Conservation (phyloP, 2,113 vertebrate genomes). For the Sciurus niger region DNA sequence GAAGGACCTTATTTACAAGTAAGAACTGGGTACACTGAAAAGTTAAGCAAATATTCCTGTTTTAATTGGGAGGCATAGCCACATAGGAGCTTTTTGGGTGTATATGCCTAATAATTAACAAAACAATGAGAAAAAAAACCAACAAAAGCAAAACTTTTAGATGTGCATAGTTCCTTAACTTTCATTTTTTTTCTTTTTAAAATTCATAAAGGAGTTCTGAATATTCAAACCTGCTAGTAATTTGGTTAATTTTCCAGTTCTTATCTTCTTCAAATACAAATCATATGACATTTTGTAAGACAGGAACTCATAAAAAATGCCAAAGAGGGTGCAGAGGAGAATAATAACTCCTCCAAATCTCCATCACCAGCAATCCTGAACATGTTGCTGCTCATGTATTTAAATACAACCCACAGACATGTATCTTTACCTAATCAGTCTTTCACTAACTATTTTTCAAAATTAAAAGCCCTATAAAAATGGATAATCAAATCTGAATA, state of each 20-base stretch:
- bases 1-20: not conserved
- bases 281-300: slow-evolving; percentile 58
- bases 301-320: slow-evolving; percentile 61
- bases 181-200: slow-evolving; percentile 58
- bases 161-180: not conserved
- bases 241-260: slow-evolving; percentile 38
- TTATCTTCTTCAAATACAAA: not conserved
- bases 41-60: slow-evolving; percentile 40
- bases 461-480: slow-evolving; percentile 47
- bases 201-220: slow-evolving; percentile 43
- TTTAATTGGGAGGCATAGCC: slow-evolving; percentile 3
- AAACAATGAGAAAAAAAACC: not conserved
- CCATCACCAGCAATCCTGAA: not conserved
- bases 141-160: slow-evolving; percentile 37
- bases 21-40: not conserved
- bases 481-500: slow-evolving; percentile 56
- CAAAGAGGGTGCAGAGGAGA: not conserved
- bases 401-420: not conserved
- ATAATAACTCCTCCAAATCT: not conserved
- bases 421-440: not conserved
- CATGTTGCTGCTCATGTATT: not conserved
- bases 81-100: not conserved
- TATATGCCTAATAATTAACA: slow-evolving; percentile 44
- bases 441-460: not conserved
- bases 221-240: not conserved